A percentile compares a stretch with the other conserved stretches of the same genome.
These are phyloP conservation scores for Diplosoma virens DNA, from an alignment of 23 tunicate genomes.

Conservation along the genomic window DNA sequence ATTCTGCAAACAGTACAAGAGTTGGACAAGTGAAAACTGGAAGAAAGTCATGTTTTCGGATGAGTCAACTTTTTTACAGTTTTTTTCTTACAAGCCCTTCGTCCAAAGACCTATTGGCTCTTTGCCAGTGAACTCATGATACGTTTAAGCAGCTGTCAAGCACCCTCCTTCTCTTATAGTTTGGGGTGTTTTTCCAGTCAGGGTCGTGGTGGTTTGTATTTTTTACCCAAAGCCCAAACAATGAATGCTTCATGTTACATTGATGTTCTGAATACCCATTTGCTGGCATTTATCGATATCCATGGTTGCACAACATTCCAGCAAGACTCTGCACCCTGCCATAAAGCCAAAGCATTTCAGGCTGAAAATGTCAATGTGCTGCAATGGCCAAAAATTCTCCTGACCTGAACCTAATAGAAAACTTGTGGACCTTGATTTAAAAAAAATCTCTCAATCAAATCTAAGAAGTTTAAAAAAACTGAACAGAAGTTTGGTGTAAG, in stretches of 20 bases:
- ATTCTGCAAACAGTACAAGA: neutral
- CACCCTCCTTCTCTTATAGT: neutral
- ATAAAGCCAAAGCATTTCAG: neutral
- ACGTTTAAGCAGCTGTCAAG: neutral
- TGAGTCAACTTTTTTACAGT: neutral
- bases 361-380: neutral
- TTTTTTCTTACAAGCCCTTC: neutral
- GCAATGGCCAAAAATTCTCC: neutral
- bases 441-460: neutral
- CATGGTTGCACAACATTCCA: neutral
- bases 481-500: neutral
- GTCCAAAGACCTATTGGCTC: neutral
- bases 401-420: neutral
- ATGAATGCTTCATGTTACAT: neutral
- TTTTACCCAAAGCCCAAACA: slow-evolving; percentile 3
- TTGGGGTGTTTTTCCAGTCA: no score
- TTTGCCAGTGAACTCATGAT: neutral
- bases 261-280: neutral
- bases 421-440: neutral
- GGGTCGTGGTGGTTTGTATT: neutral
- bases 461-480: neutral
- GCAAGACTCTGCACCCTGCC: neutral
- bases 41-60: slow-evolving; percentile 10
- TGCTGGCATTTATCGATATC: neutral
- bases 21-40: neutral